Percentiles rank a stretch among this genome's conserved stretches.
Conservation (phyloP, 2,888 invertebrate genomes). For the Lepeophtheirus nordmannii region DNA sequence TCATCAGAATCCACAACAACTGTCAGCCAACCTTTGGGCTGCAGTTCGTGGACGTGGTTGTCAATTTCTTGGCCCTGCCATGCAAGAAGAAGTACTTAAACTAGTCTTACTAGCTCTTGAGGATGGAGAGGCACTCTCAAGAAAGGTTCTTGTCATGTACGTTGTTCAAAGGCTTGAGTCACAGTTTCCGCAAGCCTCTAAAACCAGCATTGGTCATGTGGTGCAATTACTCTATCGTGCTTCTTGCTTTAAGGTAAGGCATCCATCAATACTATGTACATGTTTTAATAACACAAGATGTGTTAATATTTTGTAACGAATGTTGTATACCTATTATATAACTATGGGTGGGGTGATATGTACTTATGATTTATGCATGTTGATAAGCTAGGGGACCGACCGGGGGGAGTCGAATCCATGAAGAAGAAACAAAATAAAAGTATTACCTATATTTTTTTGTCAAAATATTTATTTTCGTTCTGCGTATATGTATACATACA, state of each 20-base stretch:
- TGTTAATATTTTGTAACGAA: too few species aligned
- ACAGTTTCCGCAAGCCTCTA: conserved; percentile 87
- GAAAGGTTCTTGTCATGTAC: conserved; percentile 93
- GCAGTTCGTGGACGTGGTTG: conserved; percentile 90
- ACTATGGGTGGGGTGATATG: background rate
- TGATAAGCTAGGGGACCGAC: too few species aligned
- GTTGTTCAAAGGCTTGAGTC: conserved; percentile 91
- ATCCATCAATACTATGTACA: too few species aligned
- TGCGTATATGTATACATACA: too few species aligned
- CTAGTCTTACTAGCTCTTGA: conserved; percentile 81
- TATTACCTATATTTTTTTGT: too few species aligned
- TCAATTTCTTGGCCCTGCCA: conserved; percentile 80
- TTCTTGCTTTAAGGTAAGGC: conserved; percentile 80
- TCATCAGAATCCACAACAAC: conserved; percentile 88
- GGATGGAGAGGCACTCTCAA: conserved; percentile 80
- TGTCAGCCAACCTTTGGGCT: conserved; percentile 87
- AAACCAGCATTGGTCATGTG: conserved; percentile 97
- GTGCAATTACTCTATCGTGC: conserved; percentile 93
- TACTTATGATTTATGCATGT: too few species aligned
- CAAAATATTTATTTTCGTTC: too few species aligned
- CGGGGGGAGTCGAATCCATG: too few species aligned
- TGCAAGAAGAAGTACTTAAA: conserved; percentile 74
- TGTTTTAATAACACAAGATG: background rate
- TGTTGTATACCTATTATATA: background rate
- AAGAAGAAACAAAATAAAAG: too few species aligned